Evolutionary conservation across 2,888 invertebrate species (phyloP).

Genomic region (Noctua pronuba): DNA sequence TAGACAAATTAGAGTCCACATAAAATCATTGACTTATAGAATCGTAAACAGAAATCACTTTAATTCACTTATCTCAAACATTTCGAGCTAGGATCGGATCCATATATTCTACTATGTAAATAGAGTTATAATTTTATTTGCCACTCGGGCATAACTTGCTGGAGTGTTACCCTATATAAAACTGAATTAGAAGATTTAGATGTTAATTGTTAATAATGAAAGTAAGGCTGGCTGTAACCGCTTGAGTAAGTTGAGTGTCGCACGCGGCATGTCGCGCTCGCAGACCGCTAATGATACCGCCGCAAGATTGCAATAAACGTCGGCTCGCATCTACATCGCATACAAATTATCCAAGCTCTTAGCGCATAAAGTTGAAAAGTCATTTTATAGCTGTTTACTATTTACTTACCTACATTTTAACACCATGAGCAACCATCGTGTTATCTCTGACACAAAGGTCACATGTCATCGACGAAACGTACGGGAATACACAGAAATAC

Average conservation of each 20-base stretch:
- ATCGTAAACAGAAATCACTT: constrained; percentile 40
- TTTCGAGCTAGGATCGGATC: constrained; percentile 39
- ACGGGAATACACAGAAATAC: constrained; percentile 37
- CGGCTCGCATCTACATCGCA: constrained; percentile 77
- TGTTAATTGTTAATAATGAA: constrained; percentile 71
- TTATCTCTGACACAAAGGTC: constrained; percentile 62
- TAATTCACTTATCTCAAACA: constrained; percentile 54
- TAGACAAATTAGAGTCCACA: constrained; percentile 14
- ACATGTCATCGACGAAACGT: constrained; percentile 55
- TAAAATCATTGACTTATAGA: constrained; percentile 39
- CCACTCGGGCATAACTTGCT: constrained; percentile 52
- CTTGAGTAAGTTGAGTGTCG: constrained; percentile 57
- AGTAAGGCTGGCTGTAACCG: constrained; percentile 65
- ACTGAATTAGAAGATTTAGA: constrained; percentile 64
- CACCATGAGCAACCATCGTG: constrained; percentile 41
- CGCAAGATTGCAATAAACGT: constrained; percentile 79
- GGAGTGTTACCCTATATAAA: constrained; percentile 42
- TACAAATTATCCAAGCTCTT: constrained; percentile 81
- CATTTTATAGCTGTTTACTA: constrained; percentile 70
- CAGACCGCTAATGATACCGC: constrained; percentile 76
- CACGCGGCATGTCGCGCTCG: constrained; percentile 52
- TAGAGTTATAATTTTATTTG: constrained; percentile 63
- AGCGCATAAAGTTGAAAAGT: constrained; percentile 70
- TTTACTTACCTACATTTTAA: constrained; percentile 63
- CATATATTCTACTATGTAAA: constrained; percentile 60